Conservation (phyloP, 2,888 invertebrate genomes). For the Nephrocerus scutellatus region DNA sequence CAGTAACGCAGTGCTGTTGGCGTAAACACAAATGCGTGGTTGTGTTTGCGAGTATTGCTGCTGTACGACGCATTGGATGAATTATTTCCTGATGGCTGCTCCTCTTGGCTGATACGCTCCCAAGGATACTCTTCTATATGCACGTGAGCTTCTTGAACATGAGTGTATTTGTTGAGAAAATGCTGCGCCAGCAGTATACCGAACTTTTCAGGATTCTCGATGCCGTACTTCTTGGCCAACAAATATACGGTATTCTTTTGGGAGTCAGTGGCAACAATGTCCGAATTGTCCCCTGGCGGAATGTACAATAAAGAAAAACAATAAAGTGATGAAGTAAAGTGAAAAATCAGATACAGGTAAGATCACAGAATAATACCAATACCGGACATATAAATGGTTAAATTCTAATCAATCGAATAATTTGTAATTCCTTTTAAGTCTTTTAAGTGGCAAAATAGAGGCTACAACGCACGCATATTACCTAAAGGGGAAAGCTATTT, state of each 20-base stretch:
- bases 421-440: neutral
- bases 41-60: slow-evolving; percentile 51
- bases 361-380: neutral
- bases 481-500: too few relatives aligned
- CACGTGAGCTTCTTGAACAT: slow-evolving; percentile 63
- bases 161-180: slow-evolving; percentile 68
- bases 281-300: slow-evolving; percentile 60
- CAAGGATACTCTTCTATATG: slow-evolving; percentile 69
- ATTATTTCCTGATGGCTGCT: slow-evolving; percentile 32
- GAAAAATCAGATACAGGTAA: neutral
- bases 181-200: slow-evolving; percentile 66
- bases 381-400: too few relatives aligned
- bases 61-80: slow-evolving; percentile 27
- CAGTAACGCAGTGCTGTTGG: slow-evolving; percentile 63
- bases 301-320: slow-evolving; percentile 5
- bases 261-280: slow-evolving; percentile 74
- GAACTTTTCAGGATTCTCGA: slow-evolving; percentile 70
- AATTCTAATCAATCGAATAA: too few relatives aligned
- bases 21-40: slow-evolving; percentile 69
- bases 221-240: slow-evolving; percentile 69
- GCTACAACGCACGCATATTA: neutral
- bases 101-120: slow-evolving; percentile 57
- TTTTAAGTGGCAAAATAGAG: neutral
- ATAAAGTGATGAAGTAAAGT: slow-evolving; percentile 6
- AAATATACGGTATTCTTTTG: slow-evolving; percentile 78